Base-by-base conservation (phyloP, 2,888 invertebrate species). In the Galeruca laticollis region DNA sequence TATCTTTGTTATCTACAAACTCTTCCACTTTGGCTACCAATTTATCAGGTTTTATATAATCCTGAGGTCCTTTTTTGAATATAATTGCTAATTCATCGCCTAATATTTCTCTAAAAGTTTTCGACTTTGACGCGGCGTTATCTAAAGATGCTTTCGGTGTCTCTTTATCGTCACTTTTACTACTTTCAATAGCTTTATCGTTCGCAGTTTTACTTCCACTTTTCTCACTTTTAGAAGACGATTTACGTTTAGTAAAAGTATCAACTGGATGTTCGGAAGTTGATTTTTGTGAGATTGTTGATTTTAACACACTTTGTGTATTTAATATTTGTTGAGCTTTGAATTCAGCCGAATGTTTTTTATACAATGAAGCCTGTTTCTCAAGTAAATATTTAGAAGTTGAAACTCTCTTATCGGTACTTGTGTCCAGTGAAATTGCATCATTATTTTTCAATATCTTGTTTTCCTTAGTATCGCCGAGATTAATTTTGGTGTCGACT, bases 1-100 rank as follows among this genome's bases (percentile, higher is more conserved):
- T 35, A 15, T 56, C 18, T 15, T n/a, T 57, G 2, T 47, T 47
- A 8, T 57, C 56, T 9, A 57, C 35, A 15, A 57, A 15, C 35
- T 35, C 35, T 10, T 57, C 35, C 8, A 57, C 56, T 57, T 57
- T 57, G 8, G 56, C 56, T 33, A 57, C 56, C 15, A 57, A 57
- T 9, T 31, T 31, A 8, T 10, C n/a, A 9, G n/a, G 13, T 10
- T 13, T 26, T 8, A 18, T 31, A 10, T 33, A 9, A 2, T 57
- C 18, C 1, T 15, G 35, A 15, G 56, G 56, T 20, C 56, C 56
- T 9, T 35, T 57, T 8, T 35, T 15, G 10, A 57, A 57, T 10
- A 57, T 57, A 35, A n/a, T 35, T 33, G 1, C 8, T 9, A 57
- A 10, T 57, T 57, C 56, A 11, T 57, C 21, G 4, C 35, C 9